Base-by-base conservation (phyloP, 1,140 invertebrate species). In the Drosophila jambulina region DNA sequence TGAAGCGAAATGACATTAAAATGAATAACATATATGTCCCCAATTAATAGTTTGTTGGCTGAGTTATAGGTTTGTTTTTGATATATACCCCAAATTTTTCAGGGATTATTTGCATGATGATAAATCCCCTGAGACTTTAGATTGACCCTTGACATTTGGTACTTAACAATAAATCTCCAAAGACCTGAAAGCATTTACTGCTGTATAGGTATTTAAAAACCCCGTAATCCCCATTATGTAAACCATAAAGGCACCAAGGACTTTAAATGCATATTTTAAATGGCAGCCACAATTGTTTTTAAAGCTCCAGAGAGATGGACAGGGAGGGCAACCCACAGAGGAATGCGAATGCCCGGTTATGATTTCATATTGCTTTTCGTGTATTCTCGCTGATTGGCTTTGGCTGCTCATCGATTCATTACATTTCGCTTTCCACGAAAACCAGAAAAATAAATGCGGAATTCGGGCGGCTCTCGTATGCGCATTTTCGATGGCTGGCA, bases 401-500 rank as follows among this genome's bases (percentile, higher is more conserved):
- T 68, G 19, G 38, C 63, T 56, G 63, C 67, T 68, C 67, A 70
- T 68, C 67, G 67, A 70, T 65, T 68, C 76, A 80, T 80, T 60
- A 80, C 38, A 70, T 68, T 74, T 68, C 57, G 43, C 49, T 79
- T 75, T 56, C 43, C 43, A 58, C 54, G 51, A 65, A 48, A 54
- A 62, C 64, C 75, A 32, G 46, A 42, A 25, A 78, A 78, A 78
- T 70, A 68, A 38, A 48, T 58, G 57, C 27, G n/a, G 15, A 38
- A 32, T 54, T 71, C 51, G 7, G 25, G 15, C 49, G 15, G 15
- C 48, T 53, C 34, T 64, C 21, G 38, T 62, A 43, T 57, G 40
- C 49, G 43, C 63, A 80, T 80, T 75, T 70, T 48, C 63, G 32
- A 80, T 75, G 70, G 63, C 45, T 57, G 65, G 72, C 74, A 82